Conservation (phyloP, 2,888 invertebrate species). For the Dynastes tityus region DNA sequence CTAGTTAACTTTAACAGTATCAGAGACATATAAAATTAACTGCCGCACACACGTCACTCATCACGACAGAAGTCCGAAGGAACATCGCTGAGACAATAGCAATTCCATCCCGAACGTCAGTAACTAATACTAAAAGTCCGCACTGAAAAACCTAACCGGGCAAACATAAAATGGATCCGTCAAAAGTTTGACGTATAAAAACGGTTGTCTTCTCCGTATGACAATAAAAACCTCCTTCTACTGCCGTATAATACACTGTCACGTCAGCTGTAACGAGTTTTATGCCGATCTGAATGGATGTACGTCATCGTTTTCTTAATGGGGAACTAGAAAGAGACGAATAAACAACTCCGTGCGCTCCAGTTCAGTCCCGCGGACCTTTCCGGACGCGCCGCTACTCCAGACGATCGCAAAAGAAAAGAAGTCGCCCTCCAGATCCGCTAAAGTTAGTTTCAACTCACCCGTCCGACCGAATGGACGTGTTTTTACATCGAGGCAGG, state of each 20-base stretch:
- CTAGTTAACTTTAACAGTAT: neutral
- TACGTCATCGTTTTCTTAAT: slow-evolving; percentile 52
- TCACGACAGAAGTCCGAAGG: neutral
- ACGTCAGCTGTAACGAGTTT: slow-evolving; percentile 58
- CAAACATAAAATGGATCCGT: slow-evolving; percentile 60
- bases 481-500: slow-evolving; percentile 63
- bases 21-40: slow-evolving; percentile 27
- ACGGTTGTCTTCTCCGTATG: slow-evolving; percentile 62
- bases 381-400: slow-evolving; percentile 29
- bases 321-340: slow-evolving; percentile 46
- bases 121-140: slow-evolving; percentile 21
- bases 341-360: slow-evolving; percentile 36
- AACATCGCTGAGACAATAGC: slow-evolving; percentile 24
- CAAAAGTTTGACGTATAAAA: slow-evolving; percentile 65
- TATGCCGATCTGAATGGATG: slow-evolving; percentile 51
- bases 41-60: neutral
- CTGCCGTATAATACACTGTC: slow-evolving; percentile 62
- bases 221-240: slow-evolving; percentile 60
- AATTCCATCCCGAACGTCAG: neutral
- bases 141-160: slow-evolving; percentile 28
- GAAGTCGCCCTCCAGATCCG: slow-evolving; percentile 61
- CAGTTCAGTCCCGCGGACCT: slow-evolving; percentile 42
- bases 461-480: slow-evolving; percentile 59
- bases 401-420: no score
- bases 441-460: slow-evolving; percentile 66